Evolutionary conservation across 1,140 invertebrate species (phyloP), one percentile per base, ranked within the genome.

Genomic region (Epicauta chinensis): DNA sequence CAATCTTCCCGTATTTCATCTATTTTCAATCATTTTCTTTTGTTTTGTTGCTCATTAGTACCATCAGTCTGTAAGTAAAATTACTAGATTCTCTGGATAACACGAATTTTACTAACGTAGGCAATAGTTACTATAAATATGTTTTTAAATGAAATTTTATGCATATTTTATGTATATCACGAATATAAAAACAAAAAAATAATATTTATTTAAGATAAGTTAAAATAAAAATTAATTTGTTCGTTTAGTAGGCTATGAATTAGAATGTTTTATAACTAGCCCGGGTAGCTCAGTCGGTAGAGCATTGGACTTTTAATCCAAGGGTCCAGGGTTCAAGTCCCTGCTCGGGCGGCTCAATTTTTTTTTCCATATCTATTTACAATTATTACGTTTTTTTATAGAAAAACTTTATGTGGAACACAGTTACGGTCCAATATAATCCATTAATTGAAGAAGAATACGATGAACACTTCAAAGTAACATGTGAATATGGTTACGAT

Each of bases 401-500:
- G 83, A 89, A 93, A 81, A 93, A 94, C 71, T 83, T 93, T 55
- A 94, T 94, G 91, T 94, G 91, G 91, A 95, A 95, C 68, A 95
- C 91, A 1, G 85, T 94, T 32, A 94, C 90, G 1, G 90, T 94
- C 15, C 92, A 95, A 64, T 96, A 96, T 72, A 95, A 94, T 73
- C 82, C 91, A 0, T 69, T 94, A 40, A 95, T 96, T 52, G 91
- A 96, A 68, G 91, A 94, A 69, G 91, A 95, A 67, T 90, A 88
- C 73, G 91, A 96, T 70, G 91, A 96, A 63, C 91, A 96, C 65
- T 95, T 94, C 68, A 91, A 92, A 72, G 91, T 95, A n/a, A 94
- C 91, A 4, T 96, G 92, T 71, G 91, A 95, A 71, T 96, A 95
- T 67, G 92, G 91, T 37, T 94, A 94, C 69, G 91, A 96, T 69